A percentile compares a stretch with the other conserved stretches of the same genome.
These are phyloP conservation scores for Drosophila tani DNA, from an alignment of 1,140 invertebrate genomes.

Conservation along the genomic window DNA sequence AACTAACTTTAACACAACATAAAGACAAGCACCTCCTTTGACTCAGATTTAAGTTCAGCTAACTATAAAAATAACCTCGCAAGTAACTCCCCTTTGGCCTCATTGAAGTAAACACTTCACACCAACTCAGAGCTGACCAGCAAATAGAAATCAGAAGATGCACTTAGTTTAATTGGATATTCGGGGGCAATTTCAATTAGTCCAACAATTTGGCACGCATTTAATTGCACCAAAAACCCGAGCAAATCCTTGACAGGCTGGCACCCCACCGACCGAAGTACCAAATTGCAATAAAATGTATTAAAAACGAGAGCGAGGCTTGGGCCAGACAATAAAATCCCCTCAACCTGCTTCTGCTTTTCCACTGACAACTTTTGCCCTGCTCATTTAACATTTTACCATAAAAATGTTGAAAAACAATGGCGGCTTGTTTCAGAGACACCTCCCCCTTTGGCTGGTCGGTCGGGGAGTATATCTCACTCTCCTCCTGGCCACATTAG, in stretches of 20 bases:
- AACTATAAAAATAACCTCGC: neutral
- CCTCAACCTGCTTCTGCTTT: neutral
- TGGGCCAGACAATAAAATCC: slow-evolving; percentile 48
- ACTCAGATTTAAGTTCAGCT: neutral
- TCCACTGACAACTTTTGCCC: slow-evolving; percentile 3
- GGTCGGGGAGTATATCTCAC: slow-evolving; percentile 21
- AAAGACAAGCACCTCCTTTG: neutral
- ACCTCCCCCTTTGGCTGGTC: slow-evolving; percentile 4
- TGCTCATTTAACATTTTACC: slow-evolving; percentile 73
- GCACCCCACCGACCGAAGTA: slow-evolving; percentile 19
- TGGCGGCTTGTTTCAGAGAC: slow-evolving; percentile 23
- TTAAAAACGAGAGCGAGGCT: slow-evolving; percentile 75
- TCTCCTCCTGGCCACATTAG: slow-evolving; percentile 75
- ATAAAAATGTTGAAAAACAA: slow-evolving; percentile 76
- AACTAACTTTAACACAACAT: too few species aligned
- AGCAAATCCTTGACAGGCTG: slow-evolving; percentile 45
- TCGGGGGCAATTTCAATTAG: slow-evolving; percentile 74
- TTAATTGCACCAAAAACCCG: slow-evolving; percentile 66
- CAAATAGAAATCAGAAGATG: slow-evolving; percentile 48
- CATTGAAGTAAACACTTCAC: slow-evolving; percentile 24
- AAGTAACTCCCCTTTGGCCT: neutral
- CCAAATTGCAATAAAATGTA: slow-evolving; percentile 79
- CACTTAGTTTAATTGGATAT: slow-evolving; percentile 73
- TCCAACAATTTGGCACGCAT: slow-evolving; percentile 64
- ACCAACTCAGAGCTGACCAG: slow-evolving; percentile 9